Evolutionary conservation across 2,888 invertebrate genomes (phyloP).

Genomic region (Sinotaia quadrata): DNA sequence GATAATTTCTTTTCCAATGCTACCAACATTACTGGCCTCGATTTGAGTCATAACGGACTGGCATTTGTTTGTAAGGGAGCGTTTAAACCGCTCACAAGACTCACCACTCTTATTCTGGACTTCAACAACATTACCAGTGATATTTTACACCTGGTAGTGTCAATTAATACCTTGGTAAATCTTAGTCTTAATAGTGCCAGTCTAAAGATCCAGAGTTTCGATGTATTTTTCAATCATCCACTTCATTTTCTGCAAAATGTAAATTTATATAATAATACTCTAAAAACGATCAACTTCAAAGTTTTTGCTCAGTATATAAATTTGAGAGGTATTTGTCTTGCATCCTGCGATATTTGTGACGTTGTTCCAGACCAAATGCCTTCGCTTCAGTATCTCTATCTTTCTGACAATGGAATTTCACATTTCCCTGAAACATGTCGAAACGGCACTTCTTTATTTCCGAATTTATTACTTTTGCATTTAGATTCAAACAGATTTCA

Average conservation of each 20-base stretch:
- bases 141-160: not conserved
- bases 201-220: not conserved
- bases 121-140: not conserved
- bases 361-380: not conserved
- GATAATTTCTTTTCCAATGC: constrained; percentile 10
- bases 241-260: not conserved
- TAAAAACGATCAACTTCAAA: constrained; percentile 2
- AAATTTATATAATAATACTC: constrained; percentile 20
- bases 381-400: constrained; percentile 1
- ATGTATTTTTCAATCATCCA: constrained; percentile 5
- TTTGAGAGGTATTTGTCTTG: constrained; percentile 17
- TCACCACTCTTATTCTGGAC: not conserved
- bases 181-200: constrained; percentile 13
- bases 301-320: constrained; percentile 11
- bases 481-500: too few relatives aligned
- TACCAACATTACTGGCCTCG: not conserved
- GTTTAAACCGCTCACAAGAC: not conserved
- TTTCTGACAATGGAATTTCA: constrained; percentile 17
- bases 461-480: too few relatives aligned
- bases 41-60: constrained; percentile 10
- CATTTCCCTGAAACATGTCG: constrained; percentile 23
- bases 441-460: too few relatives aligned
- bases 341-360: not conserved
- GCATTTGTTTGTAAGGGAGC: not conserved
- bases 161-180: not conserved